Conservation (phyloP, 2,888 invertebrate species). For the Deilephila porcellus region DNA sequence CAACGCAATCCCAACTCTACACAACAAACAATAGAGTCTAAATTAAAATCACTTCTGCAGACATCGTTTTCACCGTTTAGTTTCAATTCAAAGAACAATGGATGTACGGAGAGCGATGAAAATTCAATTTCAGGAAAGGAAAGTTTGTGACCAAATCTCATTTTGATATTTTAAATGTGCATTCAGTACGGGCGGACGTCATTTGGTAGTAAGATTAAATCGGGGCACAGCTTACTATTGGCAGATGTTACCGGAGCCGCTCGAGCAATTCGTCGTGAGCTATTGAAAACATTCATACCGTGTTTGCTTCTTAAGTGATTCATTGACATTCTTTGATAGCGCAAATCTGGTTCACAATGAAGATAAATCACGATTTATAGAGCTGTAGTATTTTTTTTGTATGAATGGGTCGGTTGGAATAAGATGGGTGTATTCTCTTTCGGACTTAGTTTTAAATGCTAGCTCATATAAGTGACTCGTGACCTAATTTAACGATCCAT, state of each 20-base stretch:
- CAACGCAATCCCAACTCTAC: conserved; percentile 25
- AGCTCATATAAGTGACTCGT: too few relatives aligned
- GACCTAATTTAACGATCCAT: too few relatives aligned
- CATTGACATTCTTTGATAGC: neutral
- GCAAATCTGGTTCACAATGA: neutral
- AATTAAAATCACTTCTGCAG: conserved; percentile 36
- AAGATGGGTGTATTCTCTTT: too few relatives aligned
- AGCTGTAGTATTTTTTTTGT: too few relatives aligned
- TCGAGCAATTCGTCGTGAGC: neutral
- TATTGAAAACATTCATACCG: neutral
- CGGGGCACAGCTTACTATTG: conserved; percentile 9
- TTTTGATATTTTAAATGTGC: conserved; percentile 64
- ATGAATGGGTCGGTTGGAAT: too few relatives aligned
- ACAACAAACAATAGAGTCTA: conserved; percentile 15
- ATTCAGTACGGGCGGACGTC: conserved; percentile 46
- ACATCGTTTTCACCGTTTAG: conserved; percentile 43
- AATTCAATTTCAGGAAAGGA: conserved; percentile 59
- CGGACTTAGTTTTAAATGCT: too few relatives aligned
- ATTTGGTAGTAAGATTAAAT: conserved; percentile 44
- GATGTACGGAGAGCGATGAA: conserved; percentile 50
- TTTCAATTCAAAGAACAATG: conserved; percentile 57
- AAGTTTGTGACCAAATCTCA: conserved; percentile 48
- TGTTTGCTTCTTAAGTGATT: neutral
- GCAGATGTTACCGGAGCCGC: conserved; percentile 6
- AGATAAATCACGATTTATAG: neutral